Evolutionary conservation across 2,113 vertebrate species (phyloP).

Genomic region (Spheniscus mendiculus): DNA sequence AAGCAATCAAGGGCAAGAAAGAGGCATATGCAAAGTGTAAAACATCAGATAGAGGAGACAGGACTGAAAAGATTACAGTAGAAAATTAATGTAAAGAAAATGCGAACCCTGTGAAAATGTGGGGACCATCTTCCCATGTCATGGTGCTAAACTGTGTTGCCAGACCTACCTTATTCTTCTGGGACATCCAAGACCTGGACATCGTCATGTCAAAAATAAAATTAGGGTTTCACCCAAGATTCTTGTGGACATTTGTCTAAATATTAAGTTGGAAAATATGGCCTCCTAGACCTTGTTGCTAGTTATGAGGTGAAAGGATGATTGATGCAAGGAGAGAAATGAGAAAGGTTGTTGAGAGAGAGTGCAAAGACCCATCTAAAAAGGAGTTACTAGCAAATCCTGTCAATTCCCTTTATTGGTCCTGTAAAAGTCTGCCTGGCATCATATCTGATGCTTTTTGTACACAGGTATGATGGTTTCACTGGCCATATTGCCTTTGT

Average conservation of each 20-base stretch:
- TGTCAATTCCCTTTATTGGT: fast-evolving
- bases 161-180: neutral
- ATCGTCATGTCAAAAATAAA: neutral
- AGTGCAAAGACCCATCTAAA: neutral
- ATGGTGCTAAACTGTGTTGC: neutral
- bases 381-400: neutral
- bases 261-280: neutral
- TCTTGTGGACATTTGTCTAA: neutral
- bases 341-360: neutral
- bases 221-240: neutral
- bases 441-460: neutral
- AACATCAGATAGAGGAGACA: neutral
- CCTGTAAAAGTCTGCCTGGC: fast-evolving
- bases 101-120: neutral
- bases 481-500: neutral
- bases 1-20: slow-evolving; percentile 64
- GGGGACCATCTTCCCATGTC: neutral
- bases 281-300: fast-evolving
- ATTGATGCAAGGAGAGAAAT: neutral
- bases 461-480: neutral
- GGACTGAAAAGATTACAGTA: neutral
- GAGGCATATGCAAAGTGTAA: slow-evolving; percentile 36
- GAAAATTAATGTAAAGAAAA: neutral
- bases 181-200: neutral
- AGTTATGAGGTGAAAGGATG: neutral